Evolutionary conservation across 2,113 vertebrate genomes (phyloP), one percentile per base, ranked within the genome.

Genomic region (Epinephelus lanceolatus): DNA sequence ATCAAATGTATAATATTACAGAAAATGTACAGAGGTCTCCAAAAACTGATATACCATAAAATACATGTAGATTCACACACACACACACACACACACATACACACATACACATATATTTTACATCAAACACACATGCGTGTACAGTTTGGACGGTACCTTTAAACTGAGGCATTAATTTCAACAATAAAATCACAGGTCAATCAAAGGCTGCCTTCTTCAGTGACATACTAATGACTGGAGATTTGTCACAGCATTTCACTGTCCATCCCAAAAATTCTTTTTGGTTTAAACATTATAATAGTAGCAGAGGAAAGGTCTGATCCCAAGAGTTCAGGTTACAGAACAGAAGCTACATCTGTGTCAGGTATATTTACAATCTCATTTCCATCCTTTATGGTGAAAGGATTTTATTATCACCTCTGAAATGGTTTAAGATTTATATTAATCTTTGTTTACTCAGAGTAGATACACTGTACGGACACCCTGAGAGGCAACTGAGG

Each of bases 1-100:
- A 73, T 47, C 45, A 83, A 65, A 80, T 57, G 42, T 56, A 49
- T 23, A 71, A 56, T 71, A 61, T 72, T 65, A 78, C 52, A 85
- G 30, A 60, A 51, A 70, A 4, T 18, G 30, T 69, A 53, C 55
- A 80, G 10, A 62, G 9, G 40, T 60, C 12, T 42, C 25, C 10
- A 51, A 53, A 67, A 53, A 60, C 23, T 13, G 4, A 52, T 42
- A n/a, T 25, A 53, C 1, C 0, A 4, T 40, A 56, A 15, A 57
- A 55, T 60, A 63, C 61, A 62, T 52, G 14, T 15, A 45, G n/a
- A 47, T 71, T 67, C 53, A 62, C 49, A 69, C 47, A 85, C 30
- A 75, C 30, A 30, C 30, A 30, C 30, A 30, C 30, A 30, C 30
- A 30, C 30, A 30, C 30, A 30, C 30, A 30, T 4, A 30, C 30